Evolutionary conservation across 2,888 invertebrate genomes (phyloP), one percentile per base, ranked within the genome.

Genomic region (Eretmocerus hayati): DNA sequence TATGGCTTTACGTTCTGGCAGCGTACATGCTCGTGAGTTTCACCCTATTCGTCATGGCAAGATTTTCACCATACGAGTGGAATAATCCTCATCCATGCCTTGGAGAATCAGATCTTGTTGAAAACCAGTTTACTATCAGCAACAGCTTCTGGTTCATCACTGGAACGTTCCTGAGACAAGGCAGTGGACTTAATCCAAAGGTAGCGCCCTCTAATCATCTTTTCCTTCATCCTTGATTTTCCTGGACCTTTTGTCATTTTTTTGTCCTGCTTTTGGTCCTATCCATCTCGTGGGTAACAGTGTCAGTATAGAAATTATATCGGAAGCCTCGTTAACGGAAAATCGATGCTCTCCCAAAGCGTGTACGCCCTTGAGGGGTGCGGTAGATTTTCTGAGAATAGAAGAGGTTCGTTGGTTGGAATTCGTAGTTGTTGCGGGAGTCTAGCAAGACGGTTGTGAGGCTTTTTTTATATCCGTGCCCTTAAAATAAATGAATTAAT

Each of bases 81-180:
- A 81, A 83, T 60, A 83, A 84, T 65, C 84, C 83, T 2, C 83
- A 83, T 64, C 84, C 82, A 0, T 83, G 83, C 63, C 80, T n/a
- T n/a, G 84, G 84, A 57, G 85, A 88, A 64, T 84, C 84, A 38
- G 90, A 92, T 72, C 80, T 90, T 55, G 80, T 90, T 56, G 91
- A 93, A 66, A 96, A 96, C 72, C 94, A 96, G 76, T 99, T 99
- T 78, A 92, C 89, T 57, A 84, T 97, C 46, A 90, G 93, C 63
- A 96, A 92, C 75, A 87, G 81, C 64, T 86, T 91, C 73, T 91
- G 90, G 90, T 90, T 90, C 74, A 88, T 88, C 68, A 88, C 89
- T 13, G 90, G 91, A 37, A 90, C 90, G 30, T 84, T 92, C 69
- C 81, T 92, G 65, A 83, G 90, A 54, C 90, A 90, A 74, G 90